Evolutionary conservation across 2,113 vertebrate genomes (phyloP).

Genomic region (Thunnus maccoyii): DNA sequence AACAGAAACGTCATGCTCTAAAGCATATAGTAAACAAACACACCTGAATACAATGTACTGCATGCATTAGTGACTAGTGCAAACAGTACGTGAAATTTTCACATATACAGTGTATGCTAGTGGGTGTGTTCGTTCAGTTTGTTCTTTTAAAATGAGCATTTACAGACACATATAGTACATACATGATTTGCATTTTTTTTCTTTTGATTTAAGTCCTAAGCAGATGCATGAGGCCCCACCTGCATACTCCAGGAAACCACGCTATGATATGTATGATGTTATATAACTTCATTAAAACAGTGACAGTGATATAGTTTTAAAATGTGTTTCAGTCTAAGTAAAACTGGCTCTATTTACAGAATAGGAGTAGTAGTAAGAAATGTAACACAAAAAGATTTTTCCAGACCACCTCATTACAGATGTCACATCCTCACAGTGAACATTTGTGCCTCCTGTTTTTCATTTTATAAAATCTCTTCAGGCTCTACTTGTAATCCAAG

Average conservation of each 20-base stretch:
- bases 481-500: slow-evolving; percentile 23
- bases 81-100: neutral
- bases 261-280: too few relatives aligned
- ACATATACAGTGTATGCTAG: neutral
- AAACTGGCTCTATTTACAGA: neutral
- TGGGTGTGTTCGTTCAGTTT: neutral
- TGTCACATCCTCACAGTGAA: slow-evolving; percentile 1
- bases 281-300: neutral
- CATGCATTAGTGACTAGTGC: too few relatives aligned
- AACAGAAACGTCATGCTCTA: neutral
- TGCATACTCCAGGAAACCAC: too few relatives aligned
- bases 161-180: neutral
- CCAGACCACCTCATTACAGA: slow-evolving; percentile 3
- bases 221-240: too few relatives aligned
- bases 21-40: neutral
- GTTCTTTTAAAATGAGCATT: neutral
- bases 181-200: neutral
- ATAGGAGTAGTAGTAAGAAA: neutral
- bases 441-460: slow-evolving; percentile 23
- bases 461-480: slow-evolving; percentile 21
- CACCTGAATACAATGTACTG: too few relatives aligned
- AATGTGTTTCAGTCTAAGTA: neutral
- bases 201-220: too few relatives aligned
- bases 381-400: neutral
- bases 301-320: neutral